Conservation (phyloP, 2,888 invertebrate genomes). For the Clusia tigrina region DNA sequence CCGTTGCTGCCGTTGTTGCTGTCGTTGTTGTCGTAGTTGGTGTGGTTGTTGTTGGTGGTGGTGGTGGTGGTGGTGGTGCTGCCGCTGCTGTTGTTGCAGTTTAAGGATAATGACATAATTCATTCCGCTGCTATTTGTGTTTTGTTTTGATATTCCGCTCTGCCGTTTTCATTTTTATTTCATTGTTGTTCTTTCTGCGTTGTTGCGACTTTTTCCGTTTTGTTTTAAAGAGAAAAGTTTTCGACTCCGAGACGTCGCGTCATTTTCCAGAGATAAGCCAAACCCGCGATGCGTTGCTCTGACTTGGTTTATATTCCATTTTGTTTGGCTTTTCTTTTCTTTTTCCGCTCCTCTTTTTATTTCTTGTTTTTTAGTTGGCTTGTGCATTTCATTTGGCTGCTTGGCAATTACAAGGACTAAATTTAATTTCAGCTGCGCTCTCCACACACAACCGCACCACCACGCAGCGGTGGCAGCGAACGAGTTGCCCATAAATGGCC, state of each 20-base stretch:
- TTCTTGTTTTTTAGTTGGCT: neutral
- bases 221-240: conserved; percentile 44
- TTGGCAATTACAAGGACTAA: neutral
- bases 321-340: neutral
- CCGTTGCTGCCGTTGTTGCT: conserved; percentile 27
- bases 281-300: conserved; percentile 46
- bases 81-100: conserved; percentile 51
- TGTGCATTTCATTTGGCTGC: neutral
- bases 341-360: neutral
- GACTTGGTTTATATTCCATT: neutral
- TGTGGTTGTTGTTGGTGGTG: conserved; percentile 42
- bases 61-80: conserved; percentile 48
- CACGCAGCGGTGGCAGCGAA: neutral
- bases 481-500: conserved; percentile 56
- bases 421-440: neutral
- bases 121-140: conserved; percentile 38
- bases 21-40: conserved; percentile 18
- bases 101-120: conserved; percentile 55
- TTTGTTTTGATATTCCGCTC: conserved; percentile 11
- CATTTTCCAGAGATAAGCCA: conserved; percentile 52
- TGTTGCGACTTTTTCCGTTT: too few relatives aligned
- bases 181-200: conserved; percentile 22
- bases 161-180: conserved; percentile 41
- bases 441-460: neutral
- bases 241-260: conserved; percentile 57